Evolutionary conservation across 2,113 vertebrate genomes (phyloP).

Genomic region (Epinephelus cyanopodus): DNA sequence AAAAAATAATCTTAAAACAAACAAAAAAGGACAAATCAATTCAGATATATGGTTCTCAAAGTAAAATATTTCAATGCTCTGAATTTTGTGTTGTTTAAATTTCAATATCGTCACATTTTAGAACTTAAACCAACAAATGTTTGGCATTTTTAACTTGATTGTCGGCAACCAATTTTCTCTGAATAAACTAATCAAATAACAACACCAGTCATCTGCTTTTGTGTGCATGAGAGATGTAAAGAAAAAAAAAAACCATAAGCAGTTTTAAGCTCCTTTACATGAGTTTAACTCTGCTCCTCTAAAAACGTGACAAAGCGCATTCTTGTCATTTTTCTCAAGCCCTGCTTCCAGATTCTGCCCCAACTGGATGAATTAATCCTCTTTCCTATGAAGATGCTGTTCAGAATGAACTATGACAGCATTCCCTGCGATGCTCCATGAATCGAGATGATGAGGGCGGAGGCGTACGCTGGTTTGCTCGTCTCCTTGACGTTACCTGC

Average conservation of each 20-base stretch:
- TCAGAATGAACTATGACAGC: slow-evolving; percentile 43
- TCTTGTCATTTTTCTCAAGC: slow-evolving; percentile 21
- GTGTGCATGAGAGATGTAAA: neutral
- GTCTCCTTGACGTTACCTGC: slow-evolving; percentile 16
- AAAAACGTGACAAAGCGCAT: slow-evolving; percentile 43
- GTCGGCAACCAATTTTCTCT: neutral
- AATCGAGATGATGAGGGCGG: slow-evolving; percentile 52
- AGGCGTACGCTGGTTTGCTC: neutral
- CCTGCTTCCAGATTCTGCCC: slow-evolving; percentile 4
- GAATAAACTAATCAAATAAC: neutral
- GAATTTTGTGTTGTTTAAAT: no score
- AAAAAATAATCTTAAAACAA: no score
- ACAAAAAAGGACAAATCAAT: no score
- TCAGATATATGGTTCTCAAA: no score
- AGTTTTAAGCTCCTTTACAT: slow-evolving; percentile 26
- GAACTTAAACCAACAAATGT: neutral
- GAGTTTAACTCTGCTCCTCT: slow-evolving; percentile 12
- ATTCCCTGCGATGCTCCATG: slow-evolving; percentile 30
- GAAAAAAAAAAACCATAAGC: neutral
- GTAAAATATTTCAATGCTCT: no score
- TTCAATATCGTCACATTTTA: neutral
- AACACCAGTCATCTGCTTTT: neutral
- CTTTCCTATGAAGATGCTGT: slow-evolving; percentile 47
- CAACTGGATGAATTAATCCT: slow-evolving; percentile 43
- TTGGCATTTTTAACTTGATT: neutral